phyloP scores from a whole-genome alignment of 2,888 invertebrate genomes.

The Melanophora roralis region DNA sequence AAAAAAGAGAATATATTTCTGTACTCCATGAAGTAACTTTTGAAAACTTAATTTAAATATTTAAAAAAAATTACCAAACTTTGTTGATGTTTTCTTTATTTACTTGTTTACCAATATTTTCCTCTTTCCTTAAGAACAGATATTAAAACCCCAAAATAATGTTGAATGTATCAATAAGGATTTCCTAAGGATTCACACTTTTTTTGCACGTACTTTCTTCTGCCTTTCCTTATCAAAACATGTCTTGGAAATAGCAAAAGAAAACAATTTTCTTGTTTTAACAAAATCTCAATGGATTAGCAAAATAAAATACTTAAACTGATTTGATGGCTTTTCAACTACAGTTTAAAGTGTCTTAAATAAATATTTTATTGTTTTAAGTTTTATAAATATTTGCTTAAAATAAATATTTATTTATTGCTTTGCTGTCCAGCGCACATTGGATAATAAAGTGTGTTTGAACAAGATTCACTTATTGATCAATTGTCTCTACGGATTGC shows the following conservation, averaged over 20 bases:
- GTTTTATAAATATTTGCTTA: slow-evolving; percentile 39
- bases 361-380: not conserved
- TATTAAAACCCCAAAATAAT: slow-evolving; percentile 1
- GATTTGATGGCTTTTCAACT: slow-evolving; percentile 37
- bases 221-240: not conserved
- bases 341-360: slow-evolving; percentile 13
- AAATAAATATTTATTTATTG: slow-evolving; percentile 56
- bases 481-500: slow-evolving; percentile 55
- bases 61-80: no score
- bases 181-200: slow-evolving; percentile 51
- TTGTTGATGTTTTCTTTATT: no score
- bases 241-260: not conserved
- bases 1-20: no score
- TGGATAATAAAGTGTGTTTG: not conserved
- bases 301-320: slow-evolving; percentile 22
- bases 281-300: slow-evolving; percentile 43
- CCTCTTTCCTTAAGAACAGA: not conserved
- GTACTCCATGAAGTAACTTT: no score
- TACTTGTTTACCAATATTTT: not conserved
- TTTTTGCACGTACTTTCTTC: slow-evolving; percentile 10
- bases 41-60: no score
- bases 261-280: not conserved
- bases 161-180: slow-evolving; percentile 39
- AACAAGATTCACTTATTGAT: slow-evolving; percentile 17
- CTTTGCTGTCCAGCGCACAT: not conserved